A percentile compares a stretch with the other conserved stretches of the same genome.
phyloP scores from a whole-genome alignment of 2,888 invertebrate genomes.

The Eupsilia transversa region DNA sequence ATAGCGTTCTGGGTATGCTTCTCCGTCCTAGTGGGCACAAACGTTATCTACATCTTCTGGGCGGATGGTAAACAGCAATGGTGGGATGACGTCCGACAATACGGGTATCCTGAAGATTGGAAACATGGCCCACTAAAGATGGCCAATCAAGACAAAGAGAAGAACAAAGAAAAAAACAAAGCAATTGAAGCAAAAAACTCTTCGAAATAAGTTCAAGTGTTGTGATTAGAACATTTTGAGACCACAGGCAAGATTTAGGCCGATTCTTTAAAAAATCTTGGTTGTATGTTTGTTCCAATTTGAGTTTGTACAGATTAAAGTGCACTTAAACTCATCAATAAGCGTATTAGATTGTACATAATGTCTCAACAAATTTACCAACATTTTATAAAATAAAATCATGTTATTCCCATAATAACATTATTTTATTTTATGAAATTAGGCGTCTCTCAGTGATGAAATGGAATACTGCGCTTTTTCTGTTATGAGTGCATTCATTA shows the following conservation, averaged over 20 bases:
- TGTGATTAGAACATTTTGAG: constrained; percentile 20
- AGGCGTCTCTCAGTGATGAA: no score
- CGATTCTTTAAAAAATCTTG: not conserved
- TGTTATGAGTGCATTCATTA: not conserved
- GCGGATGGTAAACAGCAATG: constrained; percentile 93
- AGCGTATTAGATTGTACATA: not conserved
- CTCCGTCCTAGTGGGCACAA: constrained; percentile 91
- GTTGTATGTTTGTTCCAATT: not conserved
- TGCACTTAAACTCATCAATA: not conserved
- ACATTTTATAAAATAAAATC: no score
- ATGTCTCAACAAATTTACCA: not conserved
- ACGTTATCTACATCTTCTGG: constrained; percentile 92
- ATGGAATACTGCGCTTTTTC: not conserved
- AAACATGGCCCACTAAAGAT: constrained; percentile 83
- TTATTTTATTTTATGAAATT: not conserved
- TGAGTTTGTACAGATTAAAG: not conserved
- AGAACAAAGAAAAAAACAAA: constrained; percentile 83
- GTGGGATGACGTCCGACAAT: constrained; percentile 92
- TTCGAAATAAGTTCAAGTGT: constrained; percentile 46
- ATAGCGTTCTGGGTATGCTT: constrained; percentile 94
- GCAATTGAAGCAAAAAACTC: constrained; percentile 76
- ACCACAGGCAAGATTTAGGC: constrained; percentile 6
- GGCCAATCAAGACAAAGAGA: constrained; percentile 81
- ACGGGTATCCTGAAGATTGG: constrained; percentile 86
- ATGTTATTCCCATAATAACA: no score